A percentile compares a stretch with the other conserved stretches of the same genome.
phyloP scores from a whole-genome alignment of 1,140 invertebrate genomes.

The Drosophila pallidifrons region DNA sequence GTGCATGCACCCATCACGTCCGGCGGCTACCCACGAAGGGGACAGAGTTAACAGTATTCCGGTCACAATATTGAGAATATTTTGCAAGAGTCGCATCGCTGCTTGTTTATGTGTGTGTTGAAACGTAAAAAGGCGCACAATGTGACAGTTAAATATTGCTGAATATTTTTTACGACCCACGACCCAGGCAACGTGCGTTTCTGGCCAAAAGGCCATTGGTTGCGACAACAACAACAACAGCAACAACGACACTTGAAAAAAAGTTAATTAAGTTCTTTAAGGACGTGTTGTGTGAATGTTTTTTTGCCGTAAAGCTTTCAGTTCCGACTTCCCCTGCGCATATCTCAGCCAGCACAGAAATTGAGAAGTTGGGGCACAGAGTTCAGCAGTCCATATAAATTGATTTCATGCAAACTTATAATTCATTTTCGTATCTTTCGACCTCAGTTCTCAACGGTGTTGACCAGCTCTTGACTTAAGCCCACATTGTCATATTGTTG shows the following conservation, averaged over 20 bases:
- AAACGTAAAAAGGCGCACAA: conserved; percentile 74
- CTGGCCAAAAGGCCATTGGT: conserved; percentile 17
- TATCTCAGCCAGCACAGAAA: conserved; percentile 53
- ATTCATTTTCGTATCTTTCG: conserved; percentile 63
- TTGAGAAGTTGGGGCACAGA: conserved; percentile 1
- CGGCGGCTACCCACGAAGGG: not conserved
- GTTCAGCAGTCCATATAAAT: conserved; percentile 60
- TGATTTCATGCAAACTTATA: conserved; percentile 72
- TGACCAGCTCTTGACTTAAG: conserved; percentile 8
- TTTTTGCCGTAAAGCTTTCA: conserved; percentile 11
- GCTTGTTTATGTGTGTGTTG: conserved; percentile 75
- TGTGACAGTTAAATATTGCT: conserved; percentile 78
- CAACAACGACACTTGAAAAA: conserved; percentile 10
- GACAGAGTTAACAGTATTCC: conserved; percentile 43
- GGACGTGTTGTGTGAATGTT: conserved; percentile 50
- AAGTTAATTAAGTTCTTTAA: conserved; percentile 67
- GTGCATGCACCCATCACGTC: too few species aligned
- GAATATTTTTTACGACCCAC: conserved; percentile 68
- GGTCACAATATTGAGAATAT: conserved; percentile 70
- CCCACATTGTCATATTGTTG: not conserved
- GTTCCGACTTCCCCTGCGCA: conserved; percentile 34
- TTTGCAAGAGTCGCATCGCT: conserved; percentile 62
- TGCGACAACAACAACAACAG: not conserved
- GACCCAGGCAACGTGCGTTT: conserved; percentile 33
- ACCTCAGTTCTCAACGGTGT: conserved; percentile 45